Base-by-base conservation (phyloP, 1,140 invertebrate genomes). In the Asobara japonica region DNA sequence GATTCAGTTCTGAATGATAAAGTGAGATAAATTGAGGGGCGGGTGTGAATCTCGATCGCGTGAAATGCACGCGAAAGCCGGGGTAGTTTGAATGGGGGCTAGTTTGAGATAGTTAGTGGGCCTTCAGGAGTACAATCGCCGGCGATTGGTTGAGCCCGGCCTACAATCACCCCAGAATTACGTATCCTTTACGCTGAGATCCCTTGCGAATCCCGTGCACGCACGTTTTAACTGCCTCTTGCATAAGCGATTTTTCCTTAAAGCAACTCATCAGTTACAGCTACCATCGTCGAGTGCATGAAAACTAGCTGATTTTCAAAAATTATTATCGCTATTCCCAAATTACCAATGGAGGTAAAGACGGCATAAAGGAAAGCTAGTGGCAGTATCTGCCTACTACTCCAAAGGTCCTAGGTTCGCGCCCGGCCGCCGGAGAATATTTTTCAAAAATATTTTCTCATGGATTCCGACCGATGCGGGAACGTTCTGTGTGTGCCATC, bases 21-120 rank as follows among this genome's bases (percentile, higher is more conserved):
- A 41, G 36, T 71, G 69, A 65, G 45, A 51, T 51, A 65, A 51
- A 61, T 48, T 66, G 38, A 13, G 38, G 13, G 16, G n/a, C 45
- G 51, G 22, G 22, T 20, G 66, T 36, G 51, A 71, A 74, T 70
- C 68, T 38, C 65, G 72, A 74, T 70, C 41, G 41, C 68, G 72
- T 56, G 56, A 65, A 41, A 41, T 36, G 27, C 20, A 45, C 41
- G 41, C 41, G 41, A 45, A 45, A 45, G n/a, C 41, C 41, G 5
- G 76, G 75, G 73, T 76, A 78, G 82, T 78, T 84, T 86, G 85
- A 87, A 87, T 87, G 81, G 85, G 62, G 81, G 85, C 84, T 87
- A 86, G 84, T 87, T 87, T 87, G 84, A 85, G 84, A 85, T 87
- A 86, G 85, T 87, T 86, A 86, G 83, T 80, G 82, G 82, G 84